phyloP scores from a whole-genome alignment of 2,888 invertebrate species.

The Rhagium mordax region DNA sequence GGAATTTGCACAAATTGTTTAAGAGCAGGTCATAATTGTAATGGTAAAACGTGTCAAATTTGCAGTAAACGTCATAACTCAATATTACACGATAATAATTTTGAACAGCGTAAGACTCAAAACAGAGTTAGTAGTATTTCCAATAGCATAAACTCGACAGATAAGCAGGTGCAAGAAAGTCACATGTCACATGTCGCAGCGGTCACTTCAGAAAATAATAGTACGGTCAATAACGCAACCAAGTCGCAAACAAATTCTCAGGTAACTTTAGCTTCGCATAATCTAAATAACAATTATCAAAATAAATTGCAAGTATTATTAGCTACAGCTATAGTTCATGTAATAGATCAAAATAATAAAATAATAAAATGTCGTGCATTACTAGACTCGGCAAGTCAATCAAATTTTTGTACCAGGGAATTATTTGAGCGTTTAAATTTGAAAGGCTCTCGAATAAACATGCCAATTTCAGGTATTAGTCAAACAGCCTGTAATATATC shows the following conservation, averaged over 20 bases:
- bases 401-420: slow-evolving; percentile 32
- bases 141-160: no score
- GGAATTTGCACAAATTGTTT: slow-evolving; percentile 40
- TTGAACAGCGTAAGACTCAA: neutral
- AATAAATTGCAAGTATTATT: slow-evolving; percentile 11
- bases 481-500: neutral
- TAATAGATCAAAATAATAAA: slow-evolving; percentile 25
- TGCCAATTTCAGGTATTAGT: slow-evolving; percentile 29
- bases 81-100: slow-evolving; percentile 26
- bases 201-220: neutral
- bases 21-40: slow-evolving; percentile 35
- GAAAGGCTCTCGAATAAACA: neutral
- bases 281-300: neutral
- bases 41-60: slow-evolving; percentile 25
- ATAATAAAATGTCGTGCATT: slow-evolving; percentile 36
- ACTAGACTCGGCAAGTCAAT: slow-evolving; percentile 39
- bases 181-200: no score
- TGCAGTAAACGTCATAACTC: slow-evolving; percentile 39
- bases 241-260: neutral
- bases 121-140: no score
- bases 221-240: neutral
- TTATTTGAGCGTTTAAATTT: slow-evolving; percentile 28
- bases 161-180: no score
- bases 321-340: slow-evolving; percentile 30
- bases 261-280: neutral